Percentiles rank a stretch among this genome's conserved stretches.
These are phyloP conservation scores for Halictus rubicundus DNA, from an alignment of 1,140 invertebrate genomes.

Conservation along the genomic window DNA sequence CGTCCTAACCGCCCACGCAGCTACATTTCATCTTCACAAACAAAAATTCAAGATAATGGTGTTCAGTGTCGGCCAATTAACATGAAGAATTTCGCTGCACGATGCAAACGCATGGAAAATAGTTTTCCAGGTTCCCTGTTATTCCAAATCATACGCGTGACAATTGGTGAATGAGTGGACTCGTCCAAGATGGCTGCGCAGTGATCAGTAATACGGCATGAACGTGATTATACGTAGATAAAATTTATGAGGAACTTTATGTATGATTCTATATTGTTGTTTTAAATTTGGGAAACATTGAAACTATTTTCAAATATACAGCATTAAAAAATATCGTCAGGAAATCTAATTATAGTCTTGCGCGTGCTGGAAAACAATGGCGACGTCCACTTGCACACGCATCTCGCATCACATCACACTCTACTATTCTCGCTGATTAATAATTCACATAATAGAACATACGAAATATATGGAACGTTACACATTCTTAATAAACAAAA, in stretches of 20 bases:
- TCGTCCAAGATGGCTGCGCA: slow-evolving; percentile 77
- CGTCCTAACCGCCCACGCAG: slow-evolving; percentile 51
- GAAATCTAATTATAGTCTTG: slow-evolving; percentile 12
- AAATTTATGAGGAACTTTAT: not conserved
- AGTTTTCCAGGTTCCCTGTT: slow-evolving; percentile 21
- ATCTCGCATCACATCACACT: slow-evolving; percentile 59
- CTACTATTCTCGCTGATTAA: slow-evolving; percentile 48
- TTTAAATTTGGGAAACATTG: not conserved
- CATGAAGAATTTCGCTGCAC: slow-evolving; percentile 42
- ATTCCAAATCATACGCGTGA: slow-evolving; percentile 19
- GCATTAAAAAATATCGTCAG: not conserved
- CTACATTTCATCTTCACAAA: slow-evolving; percentile 4
- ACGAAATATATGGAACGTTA: not conserved
- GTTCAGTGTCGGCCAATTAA: not conserved
- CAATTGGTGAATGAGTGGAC: slow-evolving; percentile 73
- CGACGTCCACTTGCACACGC: slow-evolving; percentile 72
- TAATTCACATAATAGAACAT: slow-evolving; percentile 62
- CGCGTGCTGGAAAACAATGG: slow-evolving; percentile 68
- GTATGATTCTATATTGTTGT: not conserved
- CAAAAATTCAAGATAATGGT: not conserved
- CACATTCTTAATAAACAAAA: not conserved
- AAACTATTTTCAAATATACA: not conserved
- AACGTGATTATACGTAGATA: slow-evolving; percentile 4
- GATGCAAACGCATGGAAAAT: not conserved
- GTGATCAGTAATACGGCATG: slow-evolving; percentile 55